Evolutionary conservation across 2,888 invertebrate species (phyloP).

Genomic region (Hyposoter dolosus): DNA sequence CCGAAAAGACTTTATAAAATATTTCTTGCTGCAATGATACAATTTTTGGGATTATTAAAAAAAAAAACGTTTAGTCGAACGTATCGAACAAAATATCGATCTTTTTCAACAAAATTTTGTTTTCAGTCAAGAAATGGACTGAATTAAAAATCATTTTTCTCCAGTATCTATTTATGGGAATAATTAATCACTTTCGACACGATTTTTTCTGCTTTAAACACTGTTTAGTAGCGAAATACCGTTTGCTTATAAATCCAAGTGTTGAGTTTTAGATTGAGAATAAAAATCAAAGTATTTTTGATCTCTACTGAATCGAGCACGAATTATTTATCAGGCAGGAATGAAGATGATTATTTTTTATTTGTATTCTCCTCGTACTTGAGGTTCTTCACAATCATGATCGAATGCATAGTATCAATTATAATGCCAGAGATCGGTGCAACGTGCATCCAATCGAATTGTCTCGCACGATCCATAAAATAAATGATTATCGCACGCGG

Average conservation of each 20-base stretch:
- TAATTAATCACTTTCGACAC: background rate
- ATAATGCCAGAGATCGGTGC: slow-evolving; percentile 21
- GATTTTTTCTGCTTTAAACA: too few species aligned
- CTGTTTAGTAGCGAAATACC: background rate
- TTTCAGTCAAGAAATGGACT: background rate
- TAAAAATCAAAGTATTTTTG: background rate
- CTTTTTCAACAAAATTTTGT: too few species aligned
- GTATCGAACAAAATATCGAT: too few species aligned
- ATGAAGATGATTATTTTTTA: slow-evolving; percentile 46
- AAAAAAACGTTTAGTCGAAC: too few species aligned
- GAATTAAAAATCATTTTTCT: background rate
- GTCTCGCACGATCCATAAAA: slow-evolving; percentile 54
- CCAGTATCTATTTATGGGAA: background rate
- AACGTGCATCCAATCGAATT: slow-evolving; percentile 54
- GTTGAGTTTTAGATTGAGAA: background rate
- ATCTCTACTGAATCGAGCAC: background rate
- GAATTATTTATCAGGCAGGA: slow-evolving; percentile 4
- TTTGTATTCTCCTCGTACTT: slow-evolving; percentile 14
- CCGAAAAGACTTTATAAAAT: too few species aligned
- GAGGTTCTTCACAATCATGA: slow-evolving; percentile 30
- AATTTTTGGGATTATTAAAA: too few species aligned
- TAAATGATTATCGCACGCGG: slow-evolving; percentile 52
- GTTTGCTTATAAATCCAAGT: background rate
- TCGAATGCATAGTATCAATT: slow-evolving; percentile 44
- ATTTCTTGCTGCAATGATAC: too few species aligned